These are phyloP conservation scores for Halocaridina rubra DNA, from an alignment of 2,888 invertebrate species.

Conservation along the genomic window DNA sequence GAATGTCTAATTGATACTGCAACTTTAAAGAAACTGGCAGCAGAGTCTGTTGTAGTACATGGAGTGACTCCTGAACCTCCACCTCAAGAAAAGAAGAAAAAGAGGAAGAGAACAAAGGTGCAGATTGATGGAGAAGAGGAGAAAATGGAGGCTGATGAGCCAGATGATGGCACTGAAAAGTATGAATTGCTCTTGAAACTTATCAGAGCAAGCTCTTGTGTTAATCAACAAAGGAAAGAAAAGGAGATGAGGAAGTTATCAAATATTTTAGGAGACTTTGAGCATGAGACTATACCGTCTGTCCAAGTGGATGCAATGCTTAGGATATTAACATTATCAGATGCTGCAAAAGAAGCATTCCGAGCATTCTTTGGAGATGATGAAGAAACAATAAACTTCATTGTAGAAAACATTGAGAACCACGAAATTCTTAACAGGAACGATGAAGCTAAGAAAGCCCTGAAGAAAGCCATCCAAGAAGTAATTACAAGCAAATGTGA, in stretches of 20 bases:
- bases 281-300: constrained; percentile 9
- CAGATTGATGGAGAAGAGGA: constrained; percentile 46
- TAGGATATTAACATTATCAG: constrained; percentile 17
- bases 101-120: constrained; percentile 51
- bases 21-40: constrained; percentile 57
- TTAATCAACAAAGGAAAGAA: constrained; percentile 27
- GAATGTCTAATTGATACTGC: constrained; percentile 56
- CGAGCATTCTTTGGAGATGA: constrained; percentile 44
- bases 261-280: constrained; percentile 15
- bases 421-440: constrained; percentile 44
- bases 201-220: constrained; percentile 38
- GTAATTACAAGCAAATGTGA: constrained; percentile 52
- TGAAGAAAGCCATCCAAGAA: constrained; percentile 34
- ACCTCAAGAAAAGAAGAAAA: constrained; percentile 39
- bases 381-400: constrained; percentile 41
- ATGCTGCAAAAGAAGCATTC: constrained; percentile 11
- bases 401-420: constrained; percentile 37
- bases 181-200: constrained; percentile 49
- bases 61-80: constrained; percentile 60
- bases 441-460: constrained; percentile 48
- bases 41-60: constrained; percentile 55
- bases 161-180: constrained; percentile 54
- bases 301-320: constrained; percentile 41
- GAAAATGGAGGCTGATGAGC: constrained; percentile 25
- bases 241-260: constrained; percentile 53